phyloP scores from a whole-genome alignment of 2,888 invertebrate species.

The Autographa gamma region DNA sequence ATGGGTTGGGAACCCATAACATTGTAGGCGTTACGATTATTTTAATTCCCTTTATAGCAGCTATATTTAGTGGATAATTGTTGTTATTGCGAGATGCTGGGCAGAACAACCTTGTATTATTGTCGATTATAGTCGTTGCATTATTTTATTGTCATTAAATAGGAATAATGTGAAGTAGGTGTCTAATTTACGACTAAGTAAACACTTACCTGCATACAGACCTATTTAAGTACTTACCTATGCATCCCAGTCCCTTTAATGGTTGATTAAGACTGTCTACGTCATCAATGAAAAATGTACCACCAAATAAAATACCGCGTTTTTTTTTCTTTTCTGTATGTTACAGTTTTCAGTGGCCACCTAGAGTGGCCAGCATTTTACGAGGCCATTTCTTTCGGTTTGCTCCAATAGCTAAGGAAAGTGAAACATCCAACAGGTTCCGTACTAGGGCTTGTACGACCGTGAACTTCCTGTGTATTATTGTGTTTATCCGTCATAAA shows the following conservation, averaged over 20 bases:
- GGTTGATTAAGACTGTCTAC: too few relatives aligned
- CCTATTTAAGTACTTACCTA: too few relatives aligned
- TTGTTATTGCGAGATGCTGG: slow-evolving; percentile 2
- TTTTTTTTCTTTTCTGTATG: background rate
- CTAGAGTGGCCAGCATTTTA: background rate
- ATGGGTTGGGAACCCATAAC: background rate
- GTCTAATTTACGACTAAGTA: background rate
- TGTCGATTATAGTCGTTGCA: background rate
- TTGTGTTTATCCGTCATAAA: slow-evolving; percentile 60
- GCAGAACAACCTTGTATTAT: background rate
- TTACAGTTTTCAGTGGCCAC: background rate
- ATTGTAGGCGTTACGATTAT: slow-evolving; percentile 2
- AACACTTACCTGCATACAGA: too few relatives aligned
- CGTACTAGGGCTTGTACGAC: slow-evolving; percentile 69
- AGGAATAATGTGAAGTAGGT: background rate
- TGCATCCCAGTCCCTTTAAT: too few relatives aligned
- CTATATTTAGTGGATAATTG: slow-evolving; percentile 7
- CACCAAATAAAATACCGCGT: background rate
- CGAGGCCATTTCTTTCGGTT: slow-evolving; percentile 24
- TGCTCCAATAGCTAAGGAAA: slow-evolving; percentile 55
- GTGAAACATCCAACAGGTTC: slow-evolving; percentile 67
- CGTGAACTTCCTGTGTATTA: slow-evolving; percentile 81
- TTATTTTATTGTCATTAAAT: background rate
- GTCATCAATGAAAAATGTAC: background rate
- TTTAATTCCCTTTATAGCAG: background rate